phyloP scores from a whole-genome alignment of 92 coral and sea anemone species.

The Nematostella vectensis region DNA sequence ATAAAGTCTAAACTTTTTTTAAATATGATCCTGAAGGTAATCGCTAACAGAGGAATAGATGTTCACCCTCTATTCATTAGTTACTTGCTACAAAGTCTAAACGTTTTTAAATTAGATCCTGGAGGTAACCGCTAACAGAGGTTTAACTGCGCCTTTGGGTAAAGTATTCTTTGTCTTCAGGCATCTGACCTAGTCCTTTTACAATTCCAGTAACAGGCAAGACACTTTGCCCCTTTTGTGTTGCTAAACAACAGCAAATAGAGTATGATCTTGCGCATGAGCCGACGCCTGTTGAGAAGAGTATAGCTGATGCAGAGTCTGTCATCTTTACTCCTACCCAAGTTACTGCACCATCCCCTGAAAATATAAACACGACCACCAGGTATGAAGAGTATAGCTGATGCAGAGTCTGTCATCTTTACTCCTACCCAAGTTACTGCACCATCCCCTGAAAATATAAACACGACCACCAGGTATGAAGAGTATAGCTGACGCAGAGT shows the following conservation, averaged over 20 bases:
- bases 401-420: slow-evolving; percentile 77
- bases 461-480: slow-evolving; percentile 55
- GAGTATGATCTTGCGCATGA: slow-evolving; percentile 83
- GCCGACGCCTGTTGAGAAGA: slow-evolving; percentile 78
- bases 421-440: slow-evolving; percentile 37
- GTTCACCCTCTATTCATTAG: too few relatives aligned
- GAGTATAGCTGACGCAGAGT: slow-evolving; percentile 54
- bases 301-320: slow-evolving; percentile 56
- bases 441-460: too few relatives aligned
- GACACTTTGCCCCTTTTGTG: slow-evolving; percentile 68
- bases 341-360: too few relatives aligned
- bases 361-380: slow-evolving; percentile 19
- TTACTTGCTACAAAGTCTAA: too few relatives aligned
- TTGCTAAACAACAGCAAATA: slow-evolving; percentile 54
- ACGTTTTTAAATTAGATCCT: too few relatives aligned
- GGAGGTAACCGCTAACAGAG: too few relatives aligned
- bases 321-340: slow-evolving; percentile 65
- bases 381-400: slow-evolving; percentile 59
- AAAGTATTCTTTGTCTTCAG: too few relatives aligned
- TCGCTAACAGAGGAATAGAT: too few relatives aligned
- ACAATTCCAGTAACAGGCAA: slow-evolving; percentile 57
- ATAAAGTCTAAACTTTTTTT: too few relatives aligned
- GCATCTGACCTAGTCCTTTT: too few relatives aligned
- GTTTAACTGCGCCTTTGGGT: too few relatives aligned
- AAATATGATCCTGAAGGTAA: too few relatives aligned